Evolutionary conservation across 2,113 vertebrate genomes (phyloP), one percentile per base, ranked within the genome.

Genomic region (Ondatra zibethicus): DNA sequence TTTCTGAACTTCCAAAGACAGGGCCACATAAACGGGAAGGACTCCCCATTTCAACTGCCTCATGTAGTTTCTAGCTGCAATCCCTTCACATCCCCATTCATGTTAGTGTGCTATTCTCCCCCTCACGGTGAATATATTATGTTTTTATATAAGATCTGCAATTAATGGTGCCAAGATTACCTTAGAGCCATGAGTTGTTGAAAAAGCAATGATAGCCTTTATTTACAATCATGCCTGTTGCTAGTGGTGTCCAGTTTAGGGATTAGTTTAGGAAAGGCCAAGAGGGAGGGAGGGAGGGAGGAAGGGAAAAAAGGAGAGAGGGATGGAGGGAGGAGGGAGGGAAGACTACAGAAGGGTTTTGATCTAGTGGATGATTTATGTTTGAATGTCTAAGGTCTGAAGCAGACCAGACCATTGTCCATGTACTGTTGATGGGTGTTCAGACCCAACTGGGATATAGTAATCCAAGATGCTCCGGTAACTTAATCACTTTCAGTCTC

Each of bases 361-460:
- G 52, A 78, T 36, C 47, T 52, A n/a, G 13, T 42, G 12, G 52
- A 77, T 23, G 61, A 47, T 55, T 84, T 78, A 55, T 21, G 70
- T 95, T 90, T 88, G 73, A 55, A 63, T 81, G 23, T 45, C 13
- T 39, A 33, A 17, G 9, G 8, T 47, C 72, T 47, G 78, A 66
- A 87, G 19, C 39, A 89, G 52, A 85, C 39, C 36, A 88, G 70
- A 70, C 72, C 85, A 47, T 93, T 77, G 94, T 61, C 47, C 29
- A 7, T 47, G 7, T 31, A 47, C 11, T 91, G 61, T 85, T 90
- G 92, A 72, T 50, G 55, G 7, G 52, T 76, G 52, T 45, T 45
- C 29, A 80, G 47, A 77, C 70, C 72, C 75, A 77, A 72, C 50
- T 94, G 12, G 47, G 58, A 72, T 93, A 29, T 39, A 93, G 16